Evolutionary conservation across 2,113 vertebrate species (phyloP).

Genomic region (Capreolus pygargus): DNA sequence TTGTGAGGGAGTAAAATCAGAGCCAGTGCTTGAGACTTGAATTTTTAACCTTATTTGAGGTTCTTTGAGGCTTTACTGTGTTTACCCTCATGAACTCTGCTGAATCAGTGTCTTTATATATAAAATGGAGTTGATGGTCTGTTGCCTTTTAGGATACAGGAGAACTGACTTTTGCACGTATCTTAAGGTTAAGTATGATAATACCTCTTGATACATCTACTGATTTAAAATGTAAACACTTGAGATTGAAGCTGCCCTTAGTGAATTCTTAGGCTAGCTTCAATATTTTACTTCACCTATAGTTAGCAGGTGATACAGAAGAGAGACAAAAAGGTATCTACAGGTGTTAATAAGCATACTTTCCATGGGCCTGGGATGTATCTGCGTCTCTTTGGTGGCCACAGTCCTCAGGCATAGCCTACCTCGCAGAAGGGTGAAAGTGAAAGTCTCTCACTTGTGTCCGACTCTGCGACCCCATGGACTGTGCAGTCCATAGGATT

Average conservation of each 20-base stretch:
- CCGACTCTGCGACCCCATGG: neutral
- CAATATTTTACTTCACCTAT: neutral
- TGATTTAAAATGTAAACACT: conserved; percentile 2
- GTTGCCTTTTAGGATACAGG: neutral
- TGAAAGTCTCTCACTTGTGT: neutral
- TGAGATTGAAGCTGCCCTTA: neutral
- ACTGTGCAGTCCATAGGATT: neutral
- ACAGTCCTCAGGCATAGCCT: neutral
- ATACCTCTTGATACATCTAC: neutral
- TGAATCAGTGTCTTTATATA: neutral
- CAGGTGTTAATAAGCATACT: neutral
- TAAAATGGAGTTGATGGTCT: neutral
- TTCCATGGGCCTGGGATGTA: neutral
- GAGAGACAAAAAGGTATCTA: conserved; percentile 2
- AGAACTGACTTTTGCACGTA: neutral
- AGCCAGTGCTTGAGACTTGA: neutral
- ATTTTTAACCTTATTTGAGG: conserved; percentile 6
- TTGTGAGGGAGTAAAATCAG: neutral
- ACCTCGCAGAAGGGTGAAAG: neutral
- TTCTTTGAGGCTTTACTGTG: neutral
- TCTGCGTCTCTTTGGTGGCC: neutral
- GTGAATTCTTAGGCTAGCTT: neutral
- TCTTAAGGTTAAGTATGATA: neutral
- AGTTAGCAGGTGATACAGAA: neutral
- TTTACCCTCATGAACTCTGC: neutral